Evolutionary conservation across 2,797 vertebrate species (phyloP).

Genomic region (Pangasius mekongensis): DNA sequence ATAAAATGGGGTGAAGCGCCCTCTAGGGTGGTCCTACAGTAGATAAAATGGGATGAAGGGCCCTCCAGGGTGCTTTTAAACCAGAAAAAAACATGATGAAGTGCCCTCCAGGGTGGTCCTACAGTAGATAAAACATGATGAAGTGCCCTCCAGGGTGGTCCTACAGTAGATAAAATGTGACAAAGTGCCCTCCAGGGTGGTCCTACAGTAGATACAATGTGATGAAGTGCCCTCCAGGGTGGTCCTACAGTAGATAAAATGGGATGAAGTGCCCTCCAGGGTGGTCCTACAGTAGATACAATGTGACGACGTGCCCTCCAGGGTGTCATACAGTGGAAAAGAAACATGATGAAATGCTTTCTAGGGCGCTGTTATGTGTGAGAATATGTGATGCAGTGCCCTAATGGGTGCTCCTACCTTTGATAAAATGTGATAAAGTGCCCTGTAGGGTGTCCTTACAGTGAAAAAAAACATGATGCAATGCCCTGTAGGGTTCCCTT

Average conservation of each 20-base stretch:
- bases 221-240: not conserved
- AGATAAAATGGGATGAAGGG: no score
- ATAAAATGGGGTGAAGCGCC: not conserved
- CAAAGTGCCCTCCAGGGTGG: not conserved
- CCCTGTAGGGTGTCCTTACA: not conserved
- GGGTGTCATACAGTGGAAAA: not conserved
- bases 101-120: not conserved
- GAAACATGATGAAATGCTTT: not conserved
- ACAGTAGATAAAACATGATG: not conserved
- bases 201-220: not conserved
- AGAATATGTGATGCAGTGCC: not conserved
- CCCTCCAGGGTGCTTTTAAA: not conserved
- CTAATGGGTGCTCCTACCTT: not conserved
- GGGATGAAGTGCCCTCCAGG: not conserved
- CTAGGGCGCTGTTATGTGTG: not conserved
- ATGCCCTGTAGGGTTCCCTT: not conserved
- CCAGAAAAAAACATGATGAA: not conserved
- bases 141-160: not conserved
- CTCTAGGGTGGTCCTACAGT: not conserved
- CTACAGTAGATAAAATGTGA: not conserved
- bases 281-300: not conserved
- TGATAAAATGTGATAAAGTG: not conserved
- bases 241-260: no score
- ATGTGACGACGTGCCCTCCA: not conserved
- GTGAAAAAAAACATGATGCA: not conserved